Evolutionary conservation across 2,797 vertebrate species (phyloP).

Genomic region (Neopelma chrysocephalum): DNA sequence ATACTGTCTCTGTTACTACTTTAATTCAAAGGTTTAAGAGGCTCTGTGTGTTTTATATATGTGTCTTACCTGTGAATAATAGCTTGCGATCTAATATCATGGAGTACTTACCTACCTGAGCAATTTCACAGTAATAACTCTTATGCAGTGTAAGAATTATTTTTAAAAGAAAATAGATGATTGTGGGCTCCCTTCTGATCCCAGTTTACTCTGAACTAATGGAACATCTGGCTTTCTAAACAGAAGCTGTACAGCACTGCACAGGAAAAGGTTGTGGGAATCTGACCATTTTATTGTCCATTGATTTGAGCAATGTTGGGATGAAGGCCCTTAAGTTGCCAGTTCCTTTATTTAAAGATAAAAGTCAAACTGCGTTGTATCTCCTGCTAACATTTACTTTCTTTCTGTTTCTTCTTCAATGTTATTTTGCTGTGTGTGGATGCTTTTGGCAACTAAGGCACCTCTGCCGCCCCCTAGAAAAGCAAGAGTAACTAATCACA

Average conservation of each 20-base stretch:
- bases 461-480: constrained; percentile 86
- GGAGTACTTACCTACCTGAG: background rate
- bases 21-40: background rate
- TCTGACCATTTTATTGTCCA: background rate
- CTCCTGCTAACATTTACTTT: constrained; percentile 77
- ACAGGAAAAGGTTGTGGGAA: background rate
- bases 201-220: background rate
- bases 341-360: constrained; percentile 22
- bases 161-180: background rate
- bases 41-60: background rate
- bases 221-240: background rate
- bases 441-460: constrained; percentile 81
- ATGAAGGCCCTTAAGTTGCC: background rate
- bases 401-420: constrained; percentile 77
- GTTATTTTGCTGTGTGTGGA: constrained; percentile 76
- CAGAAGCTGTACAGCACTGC: background rate
- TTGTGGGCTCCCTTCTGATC: background rate
- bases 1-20: background rate
- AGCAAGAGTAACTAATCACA: constrained; percentile 73
- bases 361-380: constrained; percentile 11
- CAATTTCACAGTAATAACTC: background rate
- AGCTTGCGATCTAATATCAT: background rate
- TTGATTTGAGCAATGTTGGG: constrained; percentile 9
- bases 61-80: background rate
- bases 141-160: background rate